Percentiles rank a stretch among this genome's conserved stretches.
These are phyloP conservation scores for Tipula helvola DNA, from an alignment of 2,888 invertebrate species.

Conservation along the genomic window DNA sequence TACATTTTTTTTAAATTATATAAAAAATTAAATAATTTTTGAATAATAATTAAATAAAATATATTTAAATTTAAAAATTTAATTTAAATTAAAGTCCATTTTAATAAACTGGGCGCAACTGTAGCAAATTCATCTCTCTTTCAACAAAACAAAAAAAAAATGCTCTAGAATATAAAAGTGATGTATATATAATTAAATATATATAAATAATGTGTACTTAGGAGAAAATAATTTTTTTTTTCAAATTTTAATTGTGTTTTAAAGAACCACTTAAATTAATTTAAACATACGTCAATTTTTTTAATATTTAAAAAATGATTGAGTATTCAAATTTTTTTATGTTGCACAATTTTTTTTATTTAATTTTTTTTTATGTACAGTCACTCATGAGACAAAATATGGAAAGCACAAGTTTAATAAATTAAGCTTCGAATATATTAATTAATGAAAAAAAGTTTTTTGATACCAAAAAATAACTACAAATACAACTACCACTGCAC, in stretches of 20 bases:
- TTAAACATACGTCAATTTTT: neutral
- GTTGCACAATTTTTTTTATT: neutral
- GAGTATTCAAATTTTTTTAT: neutral
- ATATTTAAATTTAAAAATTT: neutral
- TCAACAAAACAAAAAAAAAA: neutral
- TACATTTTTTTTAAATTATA: neutral
- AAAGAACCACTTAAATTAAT: neutral
- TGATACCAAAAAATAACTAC: neutral
- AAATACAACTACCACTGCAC: neutral
- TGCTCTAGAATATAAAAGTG: neutral
- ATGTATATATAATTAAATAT: neutral
- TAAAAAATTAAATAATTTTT: neutral
- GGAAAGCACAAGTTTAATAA: neutral
- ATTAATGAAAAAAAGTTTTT: neutral
- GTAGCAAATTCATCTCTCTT: neutral
- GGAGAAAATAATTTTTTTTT: neutral
- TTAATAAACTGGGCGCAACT: neutral
- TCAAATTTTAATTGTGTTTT: neutral
- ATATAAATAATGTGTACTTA: neutral
- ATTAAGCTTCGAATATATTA: neutral
- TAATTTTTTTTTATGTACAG: neutral
- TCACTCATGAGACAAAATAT: neutral
- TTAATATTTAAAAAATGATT: neutral
- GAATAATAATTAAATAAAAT: neutral
- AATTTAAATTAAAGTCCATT: neutral